Evolutionary conservation across 2,797 vertebrate genomes (phyloP), one percentile per base, ranked within the genome.

Genomic region (Poeciliopsis infans): DNA sequence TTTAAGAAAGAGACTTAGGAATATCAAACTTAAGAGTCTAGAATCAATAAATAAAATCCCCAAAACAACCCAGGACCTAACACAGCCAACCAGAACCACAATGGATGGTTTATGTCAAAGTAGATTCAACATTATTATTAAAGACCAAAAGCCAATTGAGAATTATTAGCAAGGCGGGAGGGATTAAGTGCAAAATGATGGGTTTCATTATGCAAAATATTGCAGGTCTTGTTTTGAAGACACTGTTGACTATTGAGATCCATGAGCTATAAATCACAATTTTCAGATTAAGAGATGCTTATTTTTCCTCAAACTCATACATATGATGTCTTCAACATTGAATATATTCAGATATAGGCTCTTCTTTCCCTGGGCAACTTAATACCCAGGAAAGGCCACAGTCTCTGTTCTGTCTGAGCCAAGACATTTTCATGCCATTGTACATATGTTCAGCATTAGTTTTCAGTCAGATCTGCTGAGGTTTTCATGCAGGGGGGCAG

Each of bases 381-480:
- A 18, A 88, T 69, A 87, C 84, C 89, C 80, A 85, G 78, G 73
- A 1, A 28, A 78, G 53, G 74, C 75, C 75, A 73, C 80, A 85
- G 78, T 85, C 78, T 83, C 77, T 43, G 7, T 2, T 39, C 39
- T 55, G 85, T 89, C 88, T 87, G 84, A 78, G 84, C 73, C 23
- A 75, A 86, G 79, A 77, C 79, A 55, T 77, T 85, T 80, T 81
- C 77, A 84, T 92, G 92, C 93, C 86, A 47, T 74, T 33, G 39
- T 80, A 90, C 92, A 93, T 83, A 89, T 93, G 92, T 89, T 33
- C 0, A 49, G 16, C 39, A 43, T 87, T 86, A 78, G 80, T 36
- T 69, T 73, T 59, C 15, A 72, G 81, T 78, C 51, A 15, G 72
- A 10, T 53, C 51, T 53, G 51, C 7, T 53, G 51, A 53, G 51